Conservation (phyloP, 2,888 invertebrate genomes). For the Eudemis profundana region DNA sequence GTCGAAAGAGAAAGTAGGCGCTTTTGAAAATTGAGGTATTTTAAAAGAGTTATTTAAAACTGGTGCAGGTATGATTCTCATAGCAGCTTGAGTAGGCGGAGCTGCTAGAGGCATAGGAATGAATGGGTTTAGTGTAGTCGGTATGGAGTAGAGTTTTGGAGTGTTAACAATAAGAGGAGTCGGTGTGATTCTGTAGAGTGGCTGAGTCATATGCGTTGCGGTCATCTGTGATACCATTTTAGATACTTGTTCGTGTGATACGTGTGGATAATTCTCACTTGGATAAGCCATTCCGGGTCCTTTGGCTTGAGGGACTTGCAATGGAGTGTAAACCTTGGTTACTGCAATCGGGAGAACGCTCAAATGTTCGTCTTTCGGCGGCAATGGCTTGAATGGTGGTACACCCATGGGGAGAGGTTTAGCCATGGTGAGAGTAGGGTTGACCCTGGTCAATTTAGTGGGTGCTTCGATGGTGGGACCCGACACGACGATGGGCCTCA, state of each 20-base stretch:
- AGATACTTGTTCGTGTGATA: slow-evolving; percentile 74
- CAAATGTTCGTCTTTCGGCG: slow-evolving; percentile 86
- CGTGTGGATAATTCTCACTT: slow-evolving; percentile 77
- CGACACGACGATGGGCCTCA: slow-evolving; percentile 74
- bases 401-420: slow-evolving; percentile 86
- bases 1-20: slow-evolving; percentile 58
- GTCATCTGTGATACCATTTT: slow-evolving; percentile 82
- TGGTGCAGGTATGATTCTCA: slow-evolving; percentile 72
- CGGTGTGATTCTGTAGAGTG: slow-evolving; percentile 67
- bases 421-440: slow-evolving; percentile 71
- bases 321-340: slow-evolving; percentile 70
- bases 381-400: slow-evolving; percentile 92
- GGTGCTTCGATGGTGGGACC: slow-evolving; percentile 62
- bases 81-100: slow-evolving; percentile 63
- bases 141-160: slow-evolving; percentile 76
- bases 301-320: slow-evolving; percentile 71
- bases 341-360: slow-evolving; percentile 78
- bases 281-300: slow-evolving; percentile 72
- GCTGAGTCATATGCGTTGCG: slow-evolving; percentile 68
- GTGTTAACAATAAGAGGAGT: slow-evolving; percentile 66
- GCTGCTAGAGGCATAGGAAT: slow-evolving; percentile 72
- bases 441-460: slow-evolving; percentile 43
- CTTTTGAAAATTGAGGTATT: slow-evolving; percentile 53
- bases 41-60: slow-evolving; percentile 71
- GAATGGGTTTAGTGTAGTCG: slow-evolving; percentile 85